Percentiles rank a stretch among this genome's conserved stretches.
These are phyloP conservation scores for Semnopithecus entellus DNA, from an alignment of 2,113 vertebrate genomes.

Conservation along the genomic window DNA sequence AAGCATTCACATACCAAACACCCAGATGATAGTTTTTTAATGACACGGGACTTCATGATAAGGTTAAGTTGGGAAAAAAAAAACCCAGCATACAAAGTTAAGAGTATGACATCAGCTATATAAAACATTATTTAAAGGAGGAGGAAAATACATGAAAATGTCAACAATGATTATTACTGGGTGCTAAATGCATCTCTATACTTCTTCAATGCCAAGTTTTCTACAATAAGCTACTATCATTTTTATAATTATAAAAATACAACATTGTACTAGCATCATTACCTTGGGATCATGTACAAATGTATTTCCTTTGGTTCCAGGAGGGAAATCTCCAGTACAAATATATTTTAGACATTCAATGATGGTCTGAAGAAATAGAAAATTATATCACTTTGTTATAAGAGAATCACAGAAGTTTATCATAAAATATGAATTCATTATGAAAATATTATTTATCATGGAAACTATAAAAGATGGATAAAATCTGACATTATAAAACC, in stretches of 20 bases:
- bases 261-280: constrained; percentile 55
- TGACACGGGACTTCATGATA: not conserved
- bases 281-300: constrained; percentile 99
- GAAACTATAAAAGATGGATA: not conserved
- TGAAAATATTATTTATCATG: not conserved
- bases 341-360: constrained; percentile 98
- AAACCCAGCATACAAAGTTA: not conserved
- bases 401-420: not conserved
- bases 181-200: not conserved
- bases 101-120: not conserved
- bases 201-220: not conserved
- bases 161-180: not conserved
- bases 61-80: not conserved
- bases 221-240: not conserved
- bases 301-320: constrained; percentile 95
- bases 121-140: not conserved
- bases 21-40: not conserved
- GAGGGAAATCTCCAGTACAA: constrained; percentile 95
- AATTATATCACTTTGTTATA: constrained; percentile 3
- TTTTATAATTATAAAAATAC: constrained; percentile 17
- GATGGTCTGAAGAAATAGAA: constrained; percentile 91
- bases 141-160: constrained; percentile 20
- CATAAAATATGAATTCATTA: constrained; percentile 37
- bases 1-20: not conserved
- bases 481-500: not conserved